Base-by-base conservation (phyloP, 2,888 invertebrate species). In the Margaritifera margaritifera region DNA sequence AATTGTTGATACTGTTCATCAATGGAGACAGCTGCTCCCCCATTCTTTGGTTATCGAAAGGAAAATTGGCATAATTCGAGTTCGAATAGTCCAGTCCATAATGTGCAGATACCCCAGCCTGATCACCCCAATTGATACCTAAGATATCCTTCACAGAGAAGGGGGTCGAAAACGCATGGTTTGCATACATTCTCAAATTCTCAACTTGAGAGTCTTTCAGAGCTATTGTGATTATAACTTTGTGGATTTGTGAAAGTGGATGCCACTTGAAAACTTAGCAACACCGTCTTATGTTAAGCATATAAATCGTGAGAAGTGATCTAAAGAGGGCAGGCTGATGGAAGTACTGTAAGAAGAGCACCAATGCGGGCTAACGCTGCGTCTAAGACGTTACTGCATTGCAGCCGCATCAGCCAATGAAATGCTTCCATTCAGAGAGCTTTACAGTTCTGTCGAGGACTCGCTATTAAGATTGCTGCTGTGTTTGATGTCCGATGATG, bases 121-220 rank as follows among this genome's bases (percentile, higher is more conserved):
- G 71, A n/a, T 71, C 71, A 18, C 71, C 68, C 69, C 69, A 71
- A 72, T 75, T 68, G 61, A 24, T 18, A 56, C 31, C 61, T 59
- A 79, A 69, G 66, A 79, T 77, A 69, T 79, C 75, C 72, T 75
- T 75, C 56, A 79, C 75, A 64, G 67, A 75, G 69, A 79, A 79
- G 51, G 77, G 75, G 42, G 78, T 78, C 62, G 75, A 74, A 75
- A 72, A 74, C 57, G 74, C 71, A 59, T 71, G 79, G 69, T 75
- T 76, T 50, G 71, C 60, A 75, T 79, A 77, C 79, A 79, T 79
- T 62, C 62, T 79, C 70, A 61, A 62, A 66, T 68, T 70, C 69
- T 69, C 62, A 66, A 69, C 68, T 73, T 72, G 74, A 68, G 70
- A 77, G 69, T 66, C 66, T 69, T 74, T 74, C 72, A 77, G 66